Evolutionary conservation across 2,113 vertebrate genomes (phyloP).

Genomic region (Nycticebus coucang): DNA sequence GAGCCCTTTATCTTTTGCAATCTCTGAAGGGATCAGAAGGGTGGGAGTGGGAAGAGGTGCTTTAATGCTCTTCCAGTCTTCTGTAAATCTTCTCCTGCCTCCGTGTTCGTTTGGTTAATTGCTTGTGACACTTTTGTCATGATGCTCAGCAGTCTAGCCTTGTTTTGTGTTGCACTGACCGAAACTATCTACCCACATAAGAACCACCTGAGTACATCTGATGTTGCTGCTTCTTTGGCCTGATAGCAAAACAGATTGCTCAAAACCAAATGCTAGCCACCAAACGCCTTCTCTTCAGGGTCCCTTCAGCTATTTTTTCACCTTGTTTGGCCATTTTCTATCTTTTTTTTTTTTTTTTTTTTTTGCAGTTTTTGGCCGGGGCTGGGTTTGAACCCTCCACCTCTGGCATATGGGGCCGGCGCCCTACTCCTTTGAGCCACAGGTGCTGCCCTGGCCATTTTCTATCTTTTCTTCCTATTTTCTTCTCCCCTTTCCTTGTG

Average conservation of each 20-base stretch:
- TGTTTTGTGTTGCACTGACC: background rate
- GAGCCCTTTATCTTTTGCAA: background rate
- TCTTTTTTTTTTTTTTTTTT: too few species aligned
- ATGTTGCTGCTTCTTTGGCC: background rate
- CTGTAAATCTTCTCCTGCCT: background rate
- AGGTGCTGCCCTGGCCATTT: background rate
- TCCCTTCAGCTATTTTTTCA: background rate
- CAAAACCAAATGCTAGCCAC: background rate
- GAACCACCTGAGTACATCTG: background rate
- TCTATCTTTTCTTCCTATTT: background rate
- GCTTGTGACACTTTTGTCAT: background rate
- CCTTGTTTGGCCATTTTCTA: background rate
- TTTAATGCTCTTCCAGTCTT: background rate
- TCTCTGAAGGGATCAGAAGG: background rate
- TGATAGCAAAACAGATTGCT: background rate
- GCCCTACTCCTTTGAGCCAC: too few species aligned
- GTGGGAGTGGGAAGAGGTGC: too few species aligned
- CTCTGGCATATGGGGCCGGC: too few species aligned
- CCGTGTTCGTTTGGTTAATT: background rate
- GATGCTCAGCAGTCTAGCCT: too few species aligned
- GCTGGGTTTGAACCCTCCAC: too few species aligned
- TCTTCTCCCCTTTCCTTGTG: background rate
- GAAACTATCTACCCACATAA: background rate
- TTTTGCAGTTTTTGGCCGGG: too few species aligned
- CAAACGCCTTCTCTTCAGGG: background rate